Evolutionary conservation across 2,888 invertebrate species (phyloP).

Genomic region (Drosophila prostipennis): DNA sequence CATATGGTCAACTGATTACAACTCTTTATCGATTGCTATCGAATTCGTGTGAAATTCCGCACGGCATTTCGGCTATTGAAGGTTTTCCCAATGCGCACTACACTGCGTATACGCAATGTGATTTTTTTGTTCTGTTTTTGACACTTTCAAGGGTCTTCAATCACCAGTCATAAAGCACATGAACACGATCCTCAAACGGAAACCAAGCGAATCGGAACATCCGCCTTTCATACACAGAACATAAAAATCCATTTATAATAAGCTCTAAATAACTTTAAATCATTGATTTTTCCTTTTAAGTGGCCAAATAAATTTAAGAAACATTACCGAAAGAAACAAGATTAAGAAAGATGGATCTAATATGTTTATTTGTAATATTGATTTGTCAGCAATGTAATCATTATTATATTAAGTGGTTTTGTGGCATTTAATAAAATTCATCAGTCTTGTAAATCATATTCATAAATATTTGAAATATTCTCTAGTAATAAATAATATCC

Average conservation of each 20-base stretch:
- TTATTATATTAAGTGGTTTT: background rate
- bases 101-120: constrained; percentile 24
- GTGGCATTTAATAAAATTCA: background rate
- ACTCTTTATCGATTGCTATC: constrained; percentile 6
- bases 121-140: constrained; percentile 3
- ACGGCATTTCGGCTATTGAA: background rate
- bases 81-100: constrained; percentile 2
- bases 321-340: background rate
- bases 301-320: background rate
- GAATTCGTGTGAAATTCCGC: background rate
- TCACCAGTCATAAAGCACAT: constrained; percentile 18
- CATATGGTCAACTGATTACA: constrained; percentile 28
- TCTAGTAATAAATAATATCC: too few species aligned
- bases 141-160: constrained; percentile 17
- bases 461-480: too few species aligned
- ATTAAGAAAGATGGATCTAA: background rate
- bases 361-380: background rate
- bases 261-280: background rate
- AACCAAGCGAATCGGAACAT: constrained; percentile 1
- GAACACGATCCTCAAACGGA: constrained; percentile 11
- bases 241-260: background rate
- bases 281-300: background rate
- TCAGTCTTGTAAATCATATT: background rate
- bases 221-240: background rate
- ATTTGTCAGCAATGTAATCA: background rate